phyloP scores from a whole-genome alignment of 2,797 vertebrate species.

The Lemur catta region DNA sequence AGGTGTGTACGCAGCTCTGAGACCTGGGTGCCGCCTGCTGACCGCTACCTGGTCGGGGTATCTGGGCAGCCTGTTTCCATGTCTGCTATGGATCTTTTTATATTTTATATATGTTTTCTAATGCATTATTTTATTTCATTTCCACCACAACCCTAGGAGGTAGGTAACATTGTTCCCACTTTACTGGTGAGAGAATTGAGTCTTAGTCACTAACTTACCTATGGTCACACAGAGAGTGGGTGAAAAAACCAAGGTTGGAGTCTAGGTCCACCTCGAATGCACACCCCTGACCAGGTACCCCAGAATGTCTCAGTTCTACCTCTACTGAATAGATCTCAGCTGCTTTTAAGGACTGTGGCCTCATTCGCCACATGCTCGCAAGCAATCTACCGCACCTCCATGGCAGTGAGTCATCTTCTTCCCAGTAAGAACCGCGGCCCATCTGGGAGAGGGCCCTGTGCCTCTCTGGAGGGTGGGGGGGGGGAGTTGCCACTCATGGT shows the following conservation, averaged over 20 bases:
- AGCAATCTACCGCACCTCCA: accelerated
- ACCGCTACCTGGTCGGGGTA: accelerated
- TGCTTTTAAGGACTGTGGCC: accelerated
- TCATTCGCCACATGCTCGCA: accelerated
- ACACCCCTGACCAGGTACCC: accelerated
- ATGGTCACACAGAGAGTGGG: accelerated
- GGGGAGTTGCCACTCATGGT: accelerated
- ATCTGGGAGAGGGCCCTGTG: neutral
- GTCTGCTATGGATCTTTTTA: neutral
- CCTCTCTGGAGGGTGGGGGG: neutral
- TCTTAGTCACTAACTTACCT: neutral
- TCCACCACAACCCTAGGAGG: accelerated
- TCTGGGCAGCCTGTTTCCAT: neutral
- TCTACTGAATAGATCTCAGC: accelerated
- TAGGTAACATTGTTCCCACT: accelerated
- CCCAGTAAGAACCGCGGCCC: neutral
- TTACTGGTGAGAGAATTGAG: neutral
- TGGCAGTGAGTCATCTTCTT: accelerated
- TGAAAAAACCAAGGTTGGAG: no score
- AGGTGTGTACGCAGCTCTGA: accelerated
- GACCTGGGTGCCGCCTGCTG: accelerated
- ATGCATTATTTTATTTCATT: neutral
- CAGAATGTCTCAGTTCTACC: accelerated
- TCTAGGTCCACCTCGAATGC: accelerated
- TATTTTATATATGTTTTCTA: no score